phyloP scores from a whole-genome alignment of 2,113 vertebrate species.

The Cathartes aura region DNA sequence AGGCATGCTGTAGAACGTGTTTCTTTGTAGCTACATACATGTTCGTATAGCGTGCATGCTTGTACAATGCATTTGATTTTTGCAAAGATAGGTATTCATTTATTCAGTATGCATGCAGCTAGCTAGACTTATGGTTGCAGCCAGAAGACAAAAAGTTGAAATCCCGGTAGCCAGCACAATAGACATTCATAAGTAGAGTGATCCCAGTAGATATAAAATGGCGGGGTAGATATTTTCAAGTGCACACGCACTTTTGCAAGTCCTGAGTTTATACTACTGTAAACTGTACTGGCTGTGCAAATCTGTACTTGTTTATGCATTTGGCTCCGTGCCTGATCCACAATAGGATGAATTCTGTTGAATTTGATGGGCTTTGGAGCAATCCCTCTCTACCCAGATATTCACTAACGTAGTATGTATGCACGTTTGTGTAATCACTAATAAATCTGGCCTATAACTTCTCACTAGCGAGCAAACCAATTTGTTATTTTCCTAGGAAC shows the following conservation, averaged over 20 bases:
- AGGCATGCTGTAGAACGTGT: not conserved
- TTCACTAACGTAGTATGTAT: accelerated
- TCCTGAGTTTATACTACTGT: not conserved
- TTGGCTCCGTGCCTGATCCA: not conserved
- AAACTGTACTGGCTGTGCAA: not conserved
- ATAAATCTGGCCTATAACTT: not conserved
- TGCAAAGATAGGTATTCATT: not conserved
- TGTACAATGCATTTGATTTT: not conserved
- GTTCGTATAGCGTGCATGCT: not conserved
- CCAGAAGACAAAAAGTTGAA: slow-evolving; percentile 5
- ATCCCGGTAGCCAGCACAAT: not conserved
- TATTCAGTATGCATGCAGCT: not conserved
- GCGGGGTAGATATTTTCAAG: not conserved
- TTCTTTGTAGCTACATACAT: not conserved
- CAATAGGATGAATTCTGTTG: not conserved
- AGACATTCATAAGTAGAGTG: not conserved
- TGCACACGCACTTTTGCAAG: not conserved
- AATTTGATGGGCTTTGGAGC: not conserved
- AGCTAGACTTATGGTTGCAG: not conserved
- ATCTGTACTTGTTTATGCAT: not conserved
- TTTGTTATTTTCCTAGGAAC: not conserved
- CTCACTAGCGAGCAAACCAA: not conserved
- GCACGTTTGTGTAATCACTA: not conserved
- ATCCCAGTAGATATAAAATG: not conserved
- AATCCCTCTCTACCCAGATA: not conserved